Conservation (phyloP, 2,888 invertebrate species). For the Drosophila nr. medialis region DNA sequence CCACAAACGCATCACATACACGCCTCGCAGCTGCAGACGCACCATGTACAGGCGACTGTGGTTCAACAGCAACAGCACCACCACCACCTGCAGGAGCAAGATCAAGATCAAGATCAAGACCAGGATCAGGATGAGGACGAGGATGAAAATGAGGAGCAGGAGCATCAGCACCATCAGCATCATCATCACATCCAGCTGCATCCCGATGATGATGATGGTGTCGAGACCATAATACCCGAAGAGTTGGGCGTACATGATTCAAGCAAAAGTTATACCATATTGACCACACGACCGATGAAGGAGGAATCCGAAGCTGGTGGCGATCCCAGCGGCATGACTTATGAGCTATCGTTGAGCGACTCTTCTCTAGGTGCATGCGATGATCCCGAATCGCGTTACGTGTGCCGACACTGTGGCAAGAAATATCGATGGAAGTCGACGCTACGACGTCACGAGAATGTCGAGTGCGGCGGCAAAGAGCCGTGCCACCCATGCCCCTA, state of each 20-base stretch:
- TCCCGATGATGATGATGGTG: slow-evolving; percentile 70
- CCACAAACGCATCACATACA: slow-evolving; percentile 76
- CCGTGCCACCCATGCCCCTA: slow-evolving; percentile 92
- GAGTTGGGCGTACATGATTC: slow-evolving; percentile 78
- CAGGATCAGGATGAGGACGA: slow-evolving; percentile 62
- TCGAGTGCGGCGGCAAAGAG: slow-evolving; percentile 93
- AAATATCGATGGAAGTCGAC: slow-evolving; percentile 95
- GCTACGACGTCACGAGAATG: slow-evolving; percentile 92
- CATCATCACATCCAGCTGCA: slow-evolving; percentile 74
- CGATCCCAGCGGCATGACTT: slow-evolving; percentile 81
- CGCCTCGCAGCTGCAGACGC: slow-evolving; percentile 67
- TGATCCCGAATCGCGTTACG: slow-evolving; percentile 87
- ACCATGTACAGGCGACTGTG: slow-evolving; percentile 68
- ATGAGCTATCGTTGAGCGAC: slow-evolving; percentile 84
- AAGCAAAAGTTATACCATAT: slow-evolving; percentile 84
- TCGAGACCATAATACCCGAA: slow-evolving; percentile 79
- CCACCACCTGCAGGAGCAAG: slow-evolving; percentile 69
- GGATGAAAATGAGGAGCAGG: slow-evolving; percentile 46
- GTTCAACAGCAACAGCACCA: slow-evolving; percentile 63
- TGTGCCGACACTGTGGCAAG: slow-evolving; percentile 93
- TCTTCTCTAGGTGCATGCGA: slow-evolving; percentile 83
- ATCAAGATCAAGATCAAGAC: slow-evolving; percentile 68
- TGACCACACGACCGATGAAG: slow-evolving; percentile 84
- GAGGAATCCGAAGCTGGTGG: slow-evolving; percentile 78
- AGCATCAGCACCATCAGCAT: slow-evolving; percentile 75